phyloP scores from a whole-genome alignment of 2,888 invertebrate species.

The Pseudococcus viburni region DNA sequence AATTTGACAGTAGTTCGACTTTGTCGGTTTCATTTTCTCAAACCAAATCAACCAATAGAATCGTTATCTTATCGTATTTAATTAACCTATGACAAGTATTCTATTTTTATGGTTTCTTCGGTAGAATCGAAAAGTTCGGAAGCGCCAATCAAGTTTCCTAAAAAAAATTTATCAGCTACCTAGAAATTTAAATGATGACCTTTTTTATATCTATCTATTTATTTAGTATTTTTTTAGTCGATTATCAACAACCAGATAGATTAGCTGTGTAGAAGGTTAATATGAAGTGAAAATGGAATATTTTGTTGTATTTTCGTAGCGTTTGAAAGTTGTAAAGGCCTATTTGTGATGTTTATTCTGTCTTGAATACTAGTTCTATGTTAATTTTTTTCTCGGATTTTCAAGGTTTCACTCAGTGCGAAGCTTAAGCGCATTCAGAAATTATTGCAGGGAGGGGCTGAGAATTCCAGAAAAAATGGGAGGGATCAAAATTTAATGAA shows the following conservation, averaged over 20 bases:
- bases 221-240: neutral
- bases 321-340: neutral
- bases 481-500: too few species aligned
- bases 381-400: too few species aligned
- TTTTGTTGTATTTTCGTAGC: neutral
- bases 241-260: neutral
- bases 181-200: neutral
- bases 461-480: too few species aligned
- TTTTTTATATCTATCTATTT: conserved; percentile 1
- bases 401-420: too few species aligned
- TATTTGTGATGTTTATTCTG: too few species aligned
- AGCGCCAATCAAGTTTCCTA: conserved; percentile 39
- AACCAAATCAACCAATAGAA: neutral
- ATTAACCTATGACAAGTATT: conserved; percentile 55
- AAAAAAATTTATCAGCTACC: neutral
- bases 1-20: conserved; percentile 2
- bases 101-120: conserved; percentile 22
- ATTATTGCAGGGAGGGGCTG: too few species aligned
- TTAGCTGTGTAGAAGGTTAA: neutral
- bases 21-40: neutral
- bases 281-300: neutral
- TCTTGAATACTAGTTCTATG: too few species aligned
- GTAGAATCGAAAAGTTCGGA: neutral
- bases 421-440: too few species aligned
- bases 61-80: conserved; percentile 50